Base-by-base conservation (phyloP, 2,113 vertebrate species). In the Perca flavescens region DNA sequence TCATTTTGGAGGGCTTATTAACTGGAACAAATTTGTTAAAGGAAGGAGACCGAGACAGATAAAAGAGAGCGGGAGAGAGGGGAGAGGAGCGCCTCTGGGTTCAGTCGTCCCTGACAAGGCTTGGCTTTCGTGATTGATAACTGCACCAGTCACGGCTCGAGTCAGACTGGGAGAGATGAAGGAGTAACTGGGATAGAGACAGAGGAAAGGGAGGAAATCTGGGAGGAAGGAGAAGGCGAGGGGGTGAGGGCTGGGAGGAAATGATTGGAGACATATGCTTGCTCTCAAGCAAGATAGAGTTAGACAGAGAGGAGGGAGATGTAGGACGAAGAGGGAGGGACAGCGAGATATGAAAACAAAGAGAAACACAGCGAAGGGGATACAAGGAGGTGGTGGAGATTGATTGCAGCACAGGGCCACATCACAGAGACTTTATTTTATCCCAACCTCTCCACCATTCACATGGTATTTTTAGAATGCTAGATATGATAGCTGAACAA, bases 1-100 rank as follows among this genome's bases (percentile, higher is more conserved):
- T 99, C 97, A 99, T 99, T 98, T 98, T 98, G 98, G 98, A 99
- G 97, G 97, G 97, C 97, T 99, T 99, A 99, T 99, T 99, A 99
- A 99, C 97, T 98, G 97, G 97, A 99, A 99, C 98, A 99, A 99
- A 99, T 99, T 98, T 98, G 97, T 98, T 98, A 97, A 99, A 97
- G 97, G 97, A 99, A 92, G 88, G 89, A 92, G 92, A 82, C 80
- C 61, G 87, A 90, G 91, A 91, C 84, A 91, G 89, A 93, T 94
- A 90, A 88, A 92, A 81, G 85, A 79, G 76, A 71, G 84, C 75
- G 87, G 36, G 75, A 74, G 60, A 12, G 84, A 84, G 77, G 73
- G 80, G 81, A 86, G 75, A 86, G 82, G 60, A 84, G 79, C 28
- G 90, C 92, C 85, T 85, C 89, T 95, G 96, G 86, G 96, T 97